Conservation (phyloP, 2,113 vertebrate genomes). For the Psittacula cyanocephala region DNA sequence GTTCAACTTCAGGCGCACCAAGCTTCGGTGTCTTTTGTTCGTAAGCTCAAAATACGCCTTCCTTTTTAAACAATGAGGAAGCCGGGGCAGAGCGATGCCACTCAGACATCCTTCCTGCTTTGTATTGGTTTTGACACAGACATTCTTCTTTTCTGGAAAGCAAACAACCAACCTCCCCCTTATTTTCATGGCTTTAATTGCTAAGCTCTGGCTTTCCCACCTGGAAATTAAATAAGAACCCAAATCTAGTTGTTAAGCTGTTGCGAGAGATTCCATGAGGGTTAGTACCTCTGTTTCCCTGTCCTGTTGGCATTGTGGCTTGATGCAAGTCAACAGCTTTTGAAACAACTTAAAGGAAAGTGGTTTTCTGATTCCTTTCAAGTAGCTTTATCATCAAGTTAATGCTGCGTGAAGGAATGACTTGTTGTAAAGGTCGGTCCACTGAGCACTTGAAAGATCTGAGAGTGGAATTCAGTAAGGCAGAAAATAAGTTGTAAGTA, state of each 20-base stretch:
- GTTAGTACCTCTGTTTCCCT: background rate
- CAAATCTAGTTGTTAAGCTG: background rate
- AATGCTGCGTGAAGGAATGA: background rate
- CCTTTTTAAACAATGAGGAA: background rate
- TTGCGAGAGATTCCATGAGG: background rate
- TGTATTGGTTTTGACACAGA: background rate
- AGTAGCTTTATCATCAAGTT: background rate
- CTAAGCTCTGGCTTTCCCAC: background rate
- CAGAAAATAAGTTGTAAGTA: background rate
- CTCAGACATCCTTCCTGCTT: background rate
- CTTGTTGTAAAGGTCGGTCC: background rate
- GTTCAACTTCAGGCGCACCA: background rate
- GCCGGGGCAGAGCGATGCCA: background rate
- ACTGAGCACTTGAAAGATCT: background rate
- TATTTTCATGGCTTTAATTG: background rate
- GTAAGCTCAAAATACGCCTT: background rate
- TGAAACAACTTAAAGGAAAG: background rate
- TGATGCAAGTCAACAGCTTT: background rate
- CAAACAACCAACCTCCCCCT: rapidly evolving
- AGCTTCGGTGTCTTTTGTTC: background rate
- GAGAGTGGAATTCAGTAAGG: background rate
- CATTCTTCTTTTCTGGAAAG: background rate
- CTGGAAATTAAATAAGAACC: background rate
- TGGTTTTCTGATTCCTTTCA: background rate
- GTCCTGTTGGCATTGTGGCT: background rate